A percentile compares a stretch with the other conserved stretches of the same genome.
Evolutionary conservation across 2,888 invertebrate species (phyloP).

Genomic region (Penaeus monodon): DNA sequence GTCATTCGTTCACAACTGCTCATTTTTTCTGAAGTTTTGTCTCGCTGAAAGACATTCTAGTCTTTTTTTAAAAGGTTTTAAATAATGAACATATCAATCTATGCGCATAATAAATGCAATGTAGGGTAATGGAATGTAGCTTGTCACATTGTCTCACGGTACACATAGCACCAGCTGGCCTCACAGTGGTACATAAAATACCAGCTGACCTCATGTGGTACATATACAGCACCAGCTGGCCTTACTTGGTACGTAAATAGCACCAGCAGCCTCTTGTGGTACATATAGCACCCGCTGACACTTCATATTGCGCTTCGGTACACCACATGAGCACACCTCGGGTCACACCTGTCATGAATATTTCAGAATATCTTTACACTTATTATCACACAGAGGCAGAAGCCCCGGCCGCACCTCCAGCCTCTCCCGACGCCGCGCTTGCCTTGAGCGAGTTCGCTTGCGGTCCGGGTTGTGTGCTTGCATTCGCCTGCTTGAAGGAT

Average conservation of each 20-base stretch:
- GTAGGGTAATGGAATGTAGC: constrained; percentile 5
- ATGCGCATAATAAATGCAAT: neutral
- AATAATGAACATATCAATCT: constrained; percentile 12
- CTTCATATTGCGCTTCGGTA: too few relatives aligned
- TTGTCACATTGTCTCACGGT: neutral
- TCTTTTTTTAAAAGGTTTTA: constrained; percentile 6
- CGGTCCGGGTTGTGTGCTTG: neutral
- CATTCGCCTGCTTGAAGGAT: too few relatives aligned
- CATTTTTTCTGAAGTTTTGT: neutral
- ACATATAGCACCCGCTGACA: neutral
- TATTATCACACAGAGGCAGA: constrained; percentile 53
- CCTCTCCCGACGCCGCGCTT: constrained; percentile 14
- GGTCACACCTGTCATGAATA: constrained; percentile 7
- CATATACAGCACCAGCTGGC: constrained; percentile 4
- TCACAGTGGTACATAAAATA: too few relatives aligned
- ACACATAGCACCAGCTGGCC: too few relatives aligned
- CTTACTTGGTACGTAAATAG: neutral
- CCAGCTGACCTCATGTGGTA: neutral
- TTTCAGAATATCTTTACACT: neutral
- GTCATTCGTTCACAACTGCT: too few relatives aligned
- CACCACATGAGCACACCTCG: constrained; percentile 23
- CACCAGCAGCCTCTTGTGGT: neutral
- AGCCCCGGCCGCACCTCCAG: constrained; percentile 16
- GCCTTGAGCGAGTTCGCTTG: neutral
- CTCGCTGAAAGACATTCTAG: constrained; percentile 12